Evolutionary conservation across 1,140 invertebrate species (phyloP), one percentile per base, ranked within the genome.

Genomic region (Meloidogyne chitwoodi): DNA sequence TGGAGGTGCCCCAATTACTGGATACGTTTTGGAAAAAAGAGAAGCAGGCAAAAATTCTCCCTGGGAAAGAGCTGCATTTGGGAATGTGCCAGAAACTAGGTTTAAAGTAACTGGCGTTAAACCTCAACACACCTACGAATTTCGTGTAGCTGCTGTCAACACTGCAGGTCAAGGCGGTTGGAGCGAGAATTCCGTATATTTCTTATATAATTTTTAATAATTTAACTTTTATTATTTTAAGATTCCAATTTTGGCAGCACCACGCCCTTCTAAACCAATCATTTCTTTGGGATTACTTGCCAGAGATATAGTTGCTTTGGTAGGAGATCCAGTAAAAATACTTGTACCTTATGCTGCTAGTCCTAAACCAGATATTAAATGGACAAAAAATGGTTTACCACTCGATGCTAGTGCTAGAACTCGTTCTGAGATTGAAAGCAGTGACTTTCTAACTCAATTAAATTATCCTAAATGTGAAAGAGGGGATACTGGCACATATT

Each of bases 111-210:
- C 91, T 65, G 93, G 93, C 77, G 89, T 99, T 19, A 93, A 94
- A 76, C 94, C 96, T 87, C 95, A 96, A 87, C 93, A 94, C 72
- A 93, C 96, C 85, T 98, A 98, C 85, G 96, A 99, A 87, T 98
- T 99, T 91, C 91, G 96, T 74, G 95, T 98, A 0, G 92, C 93
- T 8, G 96, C 95, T 29, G 89, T 95, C 8, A 98, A 98, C 88
- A 93, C 93, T 48, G 96, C 94, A 34, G 95, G 94, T 0, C 93
- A 94, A 88, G 94, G 95, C 48, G 92, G 92, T 14, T 98, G 91
- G 90, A 95, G 93, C 82, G 92, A 93, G 74, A 92, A 92, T 76
- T 95, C 94, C 12, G 95, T 96, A 56, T 6, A n/a, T 56, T 56
- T 22, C 5, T 8, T 2, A 48, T 3, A 16, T 19, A n/a, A 6